phyloP scores from a whole-genome alignment of 2,888 invertebrate species.

The Clivina fossor region DNA sequence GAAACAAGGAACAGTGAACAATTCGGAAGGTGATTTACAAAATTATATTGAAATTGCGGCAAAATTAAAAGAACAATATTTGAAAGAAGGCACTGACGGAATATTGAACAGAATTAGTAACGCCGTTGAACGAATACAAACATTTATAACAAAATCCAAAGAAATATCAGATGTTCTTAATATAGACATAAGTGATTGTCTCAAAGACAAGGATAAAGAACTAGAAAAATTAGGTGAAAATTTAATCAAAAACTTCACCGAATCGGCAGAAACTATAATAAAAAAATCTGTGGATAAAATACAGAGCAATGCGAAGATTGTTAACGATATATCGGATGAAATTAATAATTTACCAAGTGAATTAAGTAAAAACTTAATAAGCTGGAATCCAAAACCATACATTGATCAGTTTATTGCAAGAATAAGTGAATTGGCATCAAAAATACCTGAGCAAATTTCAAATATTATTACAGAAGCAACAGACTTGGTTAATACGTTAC shows the following conservation, averaged over 20 bases:
- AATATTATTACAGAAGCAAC: conserved; percentile 6
- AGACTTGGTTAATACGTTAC: conserved; percentile 12
- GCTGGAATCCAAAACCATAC: conserved; percentile 9
- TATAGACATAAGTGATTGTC: conserved; percentile 17
- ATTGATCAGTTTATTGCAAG: conserved; percentile 17
- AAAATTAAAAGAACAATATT: conserved; percentile 17
- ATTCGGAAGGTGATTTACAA: conserved; percentile 11
- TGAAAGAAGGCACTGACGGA: conserved; percentile 7
- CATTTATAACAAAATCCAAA: conserved; percentile 7
- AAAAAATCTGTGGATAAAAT: conserved; percentile 13
- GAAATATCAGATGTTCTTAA: conserved; percentile 14
- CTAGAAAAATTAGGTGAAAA: conserved; percentile 12
- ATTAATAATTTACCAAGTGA: conserved; percentile 8
- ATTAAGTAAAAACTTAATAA: conserved; percentile 14
- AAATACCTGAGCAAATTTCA: conserved; percentile 18
- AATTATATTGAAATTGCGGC: conserved; percentile 2
- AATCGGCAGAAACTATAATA: conserved; percentile 1
- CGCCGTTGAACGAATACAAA: conserved; percentile 2
- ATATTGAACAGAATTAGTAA: conserved; percentile 12
- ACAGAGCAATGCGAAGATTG: conserved; percentile 2
- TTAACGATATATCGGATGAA: conserved; percentile 14
- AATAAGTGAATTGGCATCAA: conserved; percentile 1
- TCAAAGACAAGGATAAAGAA: conserved; percentile 5
- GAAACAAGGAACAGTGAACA: conserved; percentile 6
- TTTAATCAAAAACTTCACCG: conserved; percentile 8